These are phyloP conservation scores for Meloidogyne chitwoodi DNA, from an alignment of 1,140 invertebrate species.

Conservation along the genomic window DNA sequence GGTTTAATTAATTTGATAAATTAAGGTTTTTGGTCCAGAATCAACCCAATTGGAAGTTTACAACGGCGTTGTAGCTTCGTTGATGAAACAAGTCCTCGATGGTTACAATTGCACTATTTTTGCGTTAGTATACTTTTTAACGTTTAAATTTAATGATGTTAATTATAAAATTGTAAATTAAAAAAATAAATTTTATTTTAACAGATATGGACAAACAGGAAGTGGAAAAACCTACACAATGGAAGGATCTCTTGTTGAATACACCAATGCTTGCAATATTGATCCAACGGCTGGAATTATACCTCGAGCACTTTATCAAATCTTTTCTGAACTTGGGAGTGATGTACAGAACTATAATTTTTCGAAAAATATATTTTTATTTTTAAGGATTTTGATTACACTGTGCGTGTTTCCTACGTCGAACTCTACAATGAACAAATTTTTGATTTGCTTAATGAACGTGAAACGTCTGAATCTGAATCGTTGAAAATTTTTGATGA, in stretches of 20 bases:
- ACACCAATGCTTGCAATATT: slow-evolving; percentile 70
- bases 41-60: slow-evolving; percentile 78
- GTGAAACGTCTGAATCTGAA: slow-evolving; percentile 70
- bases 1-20: background rate
- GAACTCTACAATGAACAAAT: slow-evolving; percentile 93
- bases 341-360: slow-evolving; percentile 6
- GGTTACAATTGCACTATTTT: slow-evolving; percentile 98
- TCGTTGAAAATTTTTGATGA: slow-evolving; percentile 67
- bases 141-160: slow-evolving; percentile 6
- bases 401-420: slow-evolving; percentile 84
- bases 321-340: slow-evolving; percentile 61
- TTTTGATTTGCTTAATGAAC: slow-evolving; percentile 79
- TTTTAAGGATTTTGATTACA: slow-evolving; percentile 68
- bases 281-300: slow-evolving; percentile 65
- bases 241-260: slow-evolving; percentile 73
- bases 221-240: slow-evolving; percentile 98
- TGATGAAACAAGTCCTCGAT: slow-evolving; percentile 81
- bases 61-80: slow-evolving; percentile 76
- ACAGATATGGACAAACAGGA: slow-evolving; percentile 86
- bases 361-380: background rate
- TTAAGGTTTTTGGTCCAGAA: slow-evolving; percentile 58
- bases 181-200: slow-evolving; percentile 15
- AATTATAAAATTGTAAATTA: background rate
- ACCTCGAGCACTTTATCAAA: slow-evolving; percentile 62
- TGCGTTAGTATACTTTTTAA: slow-evolving; percentile 65